Base-by-base conservation (phyloP, 2,797 vertebrate genomes). In the Chaetophractus vellerosus region DNA sequence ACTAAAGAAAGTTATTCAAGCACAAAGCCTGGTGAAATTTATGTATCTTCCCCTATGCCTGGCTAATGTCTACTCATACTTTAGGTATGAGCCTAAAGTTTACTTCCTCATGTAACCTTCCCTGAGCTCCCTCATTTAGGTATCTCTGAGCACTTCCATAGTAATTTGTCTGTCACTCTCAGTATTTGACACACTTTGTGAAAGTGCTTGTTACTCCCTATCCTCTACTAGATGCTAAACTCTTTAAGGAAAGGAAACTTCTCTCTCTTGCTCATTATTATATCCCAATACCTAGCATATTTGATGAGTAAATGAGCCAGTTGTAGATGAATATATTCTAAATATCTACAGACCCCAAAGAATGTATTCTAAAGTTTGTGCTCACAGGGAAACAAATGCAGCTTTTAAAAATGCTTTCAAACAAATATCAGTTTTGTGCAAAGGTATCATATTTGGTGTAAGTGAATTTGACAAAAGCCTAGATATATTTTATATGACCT, bases 371-470 rank as follows among this genome's bases (percentile, higher is more conserved):
- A 45, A 72, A 41, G 26, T 26, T 74, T 79, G n/a, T n/a, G 5
- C 61, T 24, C 3, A 6, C 19, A 4, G 21, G 33, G 48, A 80
- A 88, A 19, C 79, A 14, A 50, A 81, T 87, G 23, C 18, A 93
- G 63, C 33, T 76, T 94, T 68, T 88, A 52, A 83, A 87, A 92
- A 64, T 68, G 31, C 50, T 91, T 88, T 86, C 14, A 89, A 74
- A 88, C 50, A 88, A 45, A 76, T 57, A 21, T 95, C n/a, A 48
- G 31, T 76, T 69, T 82, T 93, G 12, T 84, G 24, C 10, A 75
- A 78, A 88, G 64, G 64, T 26, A 50, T 66, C 69, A 5, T 86
- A 55, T 61, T 88, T 96, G 61, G 38, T 84, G 5, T 82, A 87
- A 31, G 68, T 88, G 57, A 84, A 74, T 69, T 78, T 63, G 66